These are phyloP conservation scores for Loris lydekkerianus DNA, from an alignment of 2,797 vertebrate species.

Conservation along the genomic window DNA sequence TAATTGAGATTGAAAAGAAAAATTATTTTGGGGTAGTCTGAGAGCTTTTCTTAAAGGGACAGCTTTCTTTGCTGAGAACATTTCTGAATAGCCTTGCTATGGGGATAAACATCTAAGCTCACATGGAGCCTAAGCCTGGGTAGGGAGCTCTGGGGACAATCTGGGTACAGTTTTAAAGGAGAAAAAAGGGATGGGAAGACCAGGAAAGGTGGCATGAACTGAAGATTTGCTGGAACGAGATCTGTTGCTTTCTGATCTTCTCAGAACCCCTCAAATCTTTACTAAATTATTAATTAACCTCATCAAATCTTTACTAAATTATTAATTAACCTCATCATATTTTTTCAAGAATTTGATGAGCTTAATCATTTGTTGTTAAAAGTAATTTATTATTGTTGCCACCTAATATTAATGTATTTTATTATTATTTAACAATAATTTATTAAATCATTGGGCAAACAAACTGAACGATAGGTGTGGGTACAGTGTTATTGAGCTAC, in stretches of 20 bases:
- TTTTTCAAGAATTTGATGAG: background rate
- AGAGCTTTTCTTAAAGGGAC: background rate
- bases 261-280: background rate
- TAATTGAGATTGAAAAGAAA: background rate
- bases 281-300: background rate
- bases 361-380: background rate
- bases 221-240: background rate
- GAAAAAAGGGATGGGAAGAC: background rate
- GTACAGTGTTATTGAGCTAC: too few relatives aligned
- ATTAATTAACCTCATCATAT: background rate
- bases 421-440: background rate
- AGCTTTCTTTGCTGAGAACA: background rate
- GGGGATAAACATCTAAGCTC: background rate
- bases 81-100: background rate
- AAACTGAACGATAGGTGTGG: background rate
- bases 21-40: background rate
- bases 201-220: too few relatives aligned
- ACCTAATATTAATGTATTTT: background rate
- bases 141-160: background rate
- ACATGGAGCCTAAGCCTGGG: fast-evolving
- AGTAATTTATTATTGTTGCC: background rate
- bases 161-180: background rate
- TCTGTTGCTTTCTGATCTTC: background rate
- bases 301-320: background rate
- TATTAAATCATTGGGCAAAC: background rate